Evolutionary conservation across 2,888 invertebrate species (phyloP).

Genomic region (Tigriopus californicus): DNA sequence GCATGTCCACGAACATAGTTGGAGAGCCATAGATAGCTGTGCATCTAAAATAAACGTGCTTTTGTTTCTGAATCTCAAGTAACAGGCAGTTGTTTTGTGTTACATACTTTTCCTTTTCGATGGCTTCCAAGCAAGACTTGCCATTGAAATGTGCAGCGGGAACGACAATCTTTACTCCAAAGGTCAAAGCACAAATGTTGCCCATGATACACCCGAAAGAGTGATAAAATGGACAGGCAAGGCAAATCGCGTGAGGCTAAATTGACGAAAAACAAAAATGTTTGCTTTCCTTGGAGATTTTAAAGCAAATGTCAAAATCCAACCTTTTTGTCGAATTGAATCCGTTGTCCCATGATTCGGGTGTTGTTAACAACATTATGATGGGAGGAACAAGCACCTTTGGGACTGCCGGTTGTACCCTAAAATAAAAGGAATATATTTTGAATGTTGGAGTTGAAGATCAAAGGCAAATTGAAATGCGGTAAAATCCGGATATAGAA

Average conservation of each 20-base stretch:
- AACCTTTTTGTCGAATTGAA: conserved; percentile 27
- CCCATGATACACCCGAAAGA: conserved; percentile 52
- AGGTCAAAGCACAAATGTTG: conserved; percentile 28
- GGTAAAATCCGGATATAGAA: no score
- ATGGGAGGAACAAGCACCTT: conserved; percentile 52
- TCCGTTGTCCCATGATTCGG: conserved; percentile 37
- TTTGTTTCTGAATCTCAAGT: background rate
- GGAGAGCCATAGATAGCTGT: conserved; percentile 55
- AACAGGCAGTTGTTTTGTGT: background rate
- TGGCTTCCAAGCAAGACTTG: conserved; percentile 35
- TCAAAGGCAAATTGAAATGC: no score
- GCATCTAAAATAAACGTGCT: conserved; percentile 36
- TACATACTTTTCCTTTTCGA: conserved; percentile 35
- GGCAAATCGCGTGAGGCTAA: conserved; percentile 25
- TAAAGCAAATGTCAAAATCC: background rate
- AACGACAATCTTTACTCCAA: conserved; percentile 27
- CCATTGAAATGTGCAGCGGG: conserved; percentile 27
- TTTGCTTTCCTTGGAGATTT: no score
- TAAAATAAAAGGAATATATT: conserved; percentile 21
- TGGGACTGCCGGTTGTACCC: conserved; percentile 62
- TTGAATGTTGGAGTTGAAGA: no score
- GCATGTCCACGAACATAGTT: conserved; percentile 63
- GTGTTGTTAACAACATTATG: conserved; percentile 55
- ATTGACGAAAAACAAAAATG: conserved; percentile 21
- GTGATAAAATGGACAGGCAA: conserved; percentile 60